Base-by-base conservation (phyloP, 2,113 vertebrate genomes). In the Chionis minor region DNA sequence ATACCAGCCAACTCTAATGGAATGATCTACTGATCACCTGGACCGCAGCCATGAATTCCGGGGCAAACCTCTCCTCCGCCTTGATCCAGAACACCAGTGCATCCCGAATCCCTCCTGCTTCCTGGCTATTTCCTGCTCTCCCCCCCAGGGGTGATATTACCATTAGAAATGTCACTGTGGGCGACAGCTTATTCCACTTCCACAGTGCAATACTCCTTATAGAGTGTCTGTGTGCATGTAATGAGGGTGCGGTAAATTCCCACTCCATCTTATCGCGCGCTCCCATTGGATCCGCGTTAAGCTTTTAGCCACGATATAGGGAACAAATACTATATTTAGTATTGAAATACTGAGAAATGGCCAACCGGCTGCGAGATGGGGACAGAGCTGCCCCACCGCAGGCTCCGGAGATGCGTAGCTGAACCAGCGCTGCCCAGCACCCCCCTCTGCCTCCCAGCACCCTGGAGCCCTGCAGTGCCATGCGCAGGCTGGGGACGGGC, bases 171-270 rank as follows among this genome's bases (percentile, higher is more conserved):
- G 84, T 77, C 93, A 90, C 81, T 14, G 81, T 66, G 66, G 90
- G 66, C 4, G 4, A 91, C 87, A 91, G 86, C 70, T 94, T 51
- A 89, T 92, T 86, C 83, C 83, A 78, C 89, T 89, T 84, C 12
- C 44, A 38, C 52, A 17, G 77, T 86, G 89, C 95, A 96, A 96
- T 85, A 87, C 83, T 95, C 91, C 88, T 72, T 2, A 42, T 21
- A 51, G 51, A 90, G 72, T 14, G 51, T 35, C 69, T 38, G 69
- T 49, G 91, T 71, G 91, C 91, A 89, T 89, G 74, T 59, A 74
- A 81, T 2, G 56, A 91, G 89, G 86, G 89, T 26, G 83, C 83
- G 72, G 69, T 79, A 81, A 95, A 92, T 87, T 87, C 86, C 47
- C 33, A 32, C 26, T 81, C 83, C 35, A 28, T 23, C 85, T 86